These are phyloP conservation scores for Tyto alba DNA, from an alignment of 2,113 vertebrate genomes.

Conservation along the genomic window DNA sequence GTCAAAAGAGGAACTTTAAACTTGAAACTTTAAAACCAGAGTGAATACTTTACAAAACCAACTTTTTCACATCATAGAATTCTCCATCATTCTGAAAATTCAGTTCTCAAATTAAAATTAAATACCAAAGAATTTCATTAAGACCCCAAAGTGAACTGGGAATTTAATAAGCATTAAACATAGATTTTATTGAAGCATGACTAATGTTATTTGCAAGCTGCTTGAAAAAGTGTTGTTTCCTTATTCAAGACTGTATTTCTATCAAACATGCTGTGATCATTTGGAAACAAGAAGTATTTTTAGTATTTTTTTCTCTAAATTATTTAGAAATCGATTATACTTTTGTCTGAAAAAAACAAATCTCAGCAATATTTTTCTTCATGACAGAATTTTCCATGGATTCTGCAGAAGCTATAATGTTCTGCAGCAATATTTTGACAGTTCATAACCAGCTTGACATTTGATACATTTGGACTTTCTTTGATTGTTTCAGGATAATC, in stretches of 20 bases:
- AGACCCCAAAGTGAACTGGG: not conserved
- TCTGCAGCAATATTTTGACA: conserved; percentile 34
- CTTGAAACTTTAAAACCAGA: not conserved
- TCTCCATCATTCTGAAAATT: not conserved
- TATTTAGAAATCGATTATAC: conserved; percentile 27
- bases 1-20: not conserved
- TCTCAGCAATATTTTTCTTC: not conserved
- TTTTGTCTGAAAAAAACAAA: conserved; percentile 16
- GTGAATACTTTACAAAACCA: not conserved
- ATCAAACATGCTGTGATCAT: not conserved
- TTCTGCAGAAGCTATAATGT: not conserved
- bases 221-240: conserved; percentile 15
- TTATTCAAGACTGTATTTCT: not conserved
- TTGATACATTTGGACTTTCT: conserved; percentile 2
- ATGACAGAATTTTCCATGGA: not conserved
- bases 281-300: not conserved
- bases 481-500: not conserved
- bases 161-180: conserved; percentile 16
- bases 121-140: conserved; percentile 19
- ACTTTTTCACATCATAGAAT: not conserved
- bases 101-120: not conserved
- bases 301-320: not conserved
- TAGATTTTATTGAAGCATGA: conserved; percentile 6
- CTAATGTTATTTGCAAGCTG: conserved; percentile 2
- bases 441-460: conserved; percentile 1